phyloP scores from a whole-genome alignment of 2,888 invertebrate species.

The Caenorhabditis drosophilae region DNA sequence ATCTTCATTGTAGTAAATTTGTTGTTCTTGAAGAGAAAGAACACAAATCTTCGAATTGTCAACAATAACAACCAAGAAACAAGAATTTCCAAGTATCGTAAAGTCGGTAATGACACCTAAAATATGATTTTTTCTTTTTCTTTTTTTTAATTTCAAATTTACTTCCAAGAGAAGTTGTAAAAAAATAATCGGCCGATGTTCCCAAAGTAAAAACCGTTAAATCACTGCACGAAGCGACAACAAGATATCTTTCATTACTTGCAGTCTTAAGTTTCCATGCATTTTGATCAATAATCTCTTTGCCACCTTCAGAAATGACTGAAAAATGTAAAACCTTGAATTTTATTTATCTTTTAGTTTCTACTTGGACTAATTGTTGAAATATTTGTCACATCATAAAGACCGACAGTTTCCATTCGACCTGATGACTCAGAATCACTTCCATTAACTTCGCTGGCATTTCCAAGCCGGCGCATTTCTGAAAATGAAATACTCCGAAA shows the following conservation, averaged over 20 bases:
- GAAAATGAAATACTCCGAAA: too few relatives aligned
- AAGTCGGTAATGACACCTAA: constrained; percentile 20
- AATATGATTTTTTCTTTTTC: neutral
- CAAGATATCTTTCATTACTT: constrained; percentile 26
- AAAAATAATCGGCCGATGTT: constrained; percentile 15
- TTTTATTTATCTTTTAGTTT: too few relatives aligned
- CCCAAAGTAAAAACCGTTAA: constrained; percentile 23
- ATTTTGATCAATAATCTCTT: too few relatives aligned
- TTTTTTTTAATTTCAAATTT: neutral
- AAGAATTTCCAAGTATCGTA: constrained; percentile 23
- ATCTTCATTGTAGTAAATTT: constrained; percentile 14
- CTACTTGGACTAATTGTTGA: too few relatives aligned
- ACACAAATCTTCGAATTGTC: constrained; percentile 9
- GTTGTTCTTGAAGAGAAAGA: constrained; percentile 20
- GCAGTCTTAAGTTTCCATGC: constrained; percentile 30
- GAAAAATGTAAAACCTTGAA: too few relatives aligned
- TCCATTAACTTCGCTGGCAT: too few relatives aligned
- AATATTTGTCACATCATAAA: too few relatives aligned
- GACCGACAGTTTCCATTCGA: too few relatives aligned
- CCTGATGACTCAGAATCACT: too few relatives aligned
- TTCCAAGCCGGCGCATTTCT: too few relatives aligned
- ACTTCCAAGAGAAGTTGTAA: constrained; percentile 8
- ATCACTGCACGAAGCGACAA: constrained; percentile 22
- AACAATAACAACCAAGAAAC: constrained; percentile 16
- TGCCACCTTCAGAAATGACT: too few relatives aligned